Base-by-base conservation (phyloP, 2,888 invertebrate genomes). In the Ashinkailepas kermadecensis region DNA sequence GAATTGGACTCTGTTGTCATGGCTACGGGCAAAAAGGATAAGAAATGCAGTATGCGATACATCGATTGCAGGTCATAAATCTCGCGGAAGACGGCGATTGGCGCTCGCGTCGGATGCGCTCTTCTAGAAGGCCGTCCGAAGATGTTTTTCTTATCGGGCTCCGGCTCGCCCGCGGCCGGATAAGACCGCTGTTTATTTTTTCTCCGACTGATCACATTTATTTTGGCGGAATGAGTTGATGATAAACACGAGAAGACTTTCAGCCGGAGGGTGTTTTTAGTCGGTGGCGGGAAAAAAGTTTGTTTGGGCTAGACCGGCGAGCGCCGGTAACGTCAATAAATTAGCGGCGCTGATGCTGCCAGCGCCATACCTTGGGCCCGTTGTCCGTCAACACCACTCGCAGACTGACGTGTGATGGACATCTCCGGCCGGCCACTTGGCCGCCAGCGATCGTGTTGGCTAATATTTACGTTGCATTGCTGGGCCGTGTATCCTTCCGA, bases 201-300 rank as follows among this genome's bases (percentile, higher is more conserved):
- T 54, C 74, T 39, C 15, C 54, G 54, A 23, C 74, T 74, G 74
- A 74, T 74, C 74, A 21, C 54, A 74, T 74, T 74, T 74, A 74
- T 54, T 74, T 74, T 74, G 74, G 74, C 18, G 54, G 54, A 74
- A 74, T 74, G 74, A 74, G 74, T 74, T 74, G 74, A 74, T 74
- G 74, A 74, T 74, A 74, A 74, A 74, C 74, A 74, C 25, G 74
- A 25, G 25, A 74, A 74, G 74, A 74, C 74, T 74, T 54, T 74
- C 54, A 74, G 74, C 74, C 8, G 74, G 54, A 9, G 74, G 54
- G 8, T 74, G 74, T 74, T 74, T 74, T 74, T 74, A 74, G 74
- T 54, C 54, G 74, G 74, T 74, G 11, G 54, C 9, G 54, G 74
- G 54, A 74, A 21, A 13, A 54, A 54, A 74, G 74, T 54, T 39